Evolutionary conservation across 2,888 invertebrate species (phyloP).

Genomic region (Thysanoteuthis rhombus): DNA sequence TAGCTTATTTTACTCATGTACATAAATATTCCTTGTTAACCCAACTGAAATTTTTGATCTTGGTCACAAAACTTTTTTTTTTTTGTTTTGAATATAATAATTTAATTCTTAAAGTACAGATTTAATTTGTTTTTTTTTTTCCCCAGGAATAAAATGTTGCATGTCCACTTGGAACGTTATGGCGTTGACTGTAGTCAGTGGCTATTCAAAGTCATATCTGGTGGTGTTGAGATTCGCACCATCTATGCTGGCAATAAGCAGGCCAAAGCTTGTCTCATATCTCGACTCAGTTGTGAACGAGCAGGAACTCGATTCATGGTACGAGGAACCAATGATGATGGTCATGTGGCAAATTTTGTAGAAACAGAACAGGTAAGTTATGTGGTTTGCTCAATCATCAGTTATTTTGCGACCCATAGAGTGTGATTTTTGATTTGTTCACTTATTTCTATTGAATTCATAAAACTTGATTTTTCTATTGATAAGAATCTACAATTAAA

Average conservation of each 20-base stretch:
- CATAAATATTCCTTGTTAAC: no score
- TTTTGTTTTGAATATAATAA: no score
- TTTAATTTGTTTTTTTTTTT: conserved; percentile 16
- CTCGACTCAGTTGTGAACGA: conserved; percentile 94
- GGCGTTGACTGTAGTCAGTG: conserved; percentile 90
- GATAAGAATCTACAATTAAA: no score
- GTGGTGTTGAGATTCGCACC: conserved; percentile 95
- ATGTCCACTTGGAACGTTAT: conserved; percentile 90
- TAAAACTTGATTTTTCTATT: no score
- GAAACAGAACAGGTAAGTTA: conserved; percentile 93
- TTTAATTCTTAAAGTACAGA: no score
- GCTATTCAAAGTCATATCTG: conserved; percentile 96
- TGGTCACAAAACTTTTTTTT: no score
- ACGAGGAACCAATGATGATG: conserved; percentile 98
- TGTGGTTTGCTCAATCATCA: not conserved
- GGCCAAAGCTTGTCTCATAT: conserved; percentile 91
- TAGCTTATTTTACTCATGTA: no score
- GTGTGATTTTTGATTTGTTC: no score
- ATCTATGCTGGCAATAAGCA: conserved; percentile 95
- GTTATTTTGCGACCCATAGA: not conserved
- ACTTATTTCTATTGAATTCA: no score
- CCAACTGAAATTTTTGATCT: no score
- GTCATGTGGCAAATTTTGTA: conserved; percentile 99
- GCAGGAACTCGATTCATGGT: conserved; percentile 98
- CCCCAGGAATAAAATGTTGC: conserved; percentile 89